phyloP scores from a whole-genome alignment of 2,113 vertebrate species.

The Plecotus auritus region DNA sequence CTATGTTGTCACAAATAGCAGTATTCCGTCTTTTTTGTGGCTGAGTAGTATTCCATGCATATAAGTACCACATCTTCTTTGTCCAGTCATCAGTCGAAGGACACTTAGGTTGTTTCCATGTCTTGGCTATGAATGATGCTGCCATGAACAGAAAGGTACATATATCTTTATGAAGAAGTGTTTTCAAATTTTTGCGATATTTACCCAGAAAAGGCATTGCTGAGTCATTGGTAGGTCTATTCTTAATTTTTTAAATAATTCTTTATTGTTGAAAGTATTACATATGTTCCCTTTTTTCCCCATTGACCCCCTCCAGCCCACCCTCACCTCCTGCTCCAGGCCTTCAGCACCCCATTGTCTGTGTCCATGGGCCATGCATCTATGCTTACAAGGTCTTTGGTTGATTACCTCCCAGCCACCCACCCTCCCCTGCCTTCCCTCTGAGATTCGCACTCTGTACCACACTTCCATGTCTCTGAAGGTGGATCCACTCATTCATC shows the following conservation, averaged over 20 bases:
- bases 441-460: too few species aligned
- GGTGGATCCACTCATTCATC: too few species aligned
- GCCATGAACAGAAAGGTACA: neutral
- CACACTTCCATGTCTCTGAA: too few species aligned
- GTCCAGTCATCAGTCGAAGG: neutral
- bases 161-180: neutral
- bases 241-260: neutral
- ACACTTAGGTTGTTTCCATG: neutral
- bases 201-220: neutral
- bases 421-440: too few species aligned
- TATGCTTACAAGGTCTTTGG: too few species aligned
- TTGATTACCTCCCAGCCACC: too few species aligned
- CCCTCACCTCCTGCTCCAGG: too few species aligned
- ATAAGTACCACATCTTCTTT: neutral
- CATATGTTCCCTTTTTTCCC: too few species aligned
- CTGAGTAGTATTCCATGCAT: neutral
- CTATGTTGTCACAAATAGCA: neutral
- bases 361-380: too few species aligned
- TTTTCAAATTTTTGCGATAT: neutral
- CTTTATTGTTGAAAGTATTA: too few species aligned
- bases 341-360: too few species aligned
- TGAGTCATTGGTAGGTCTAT: neutral
- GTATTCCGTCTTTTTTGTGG: neutral
- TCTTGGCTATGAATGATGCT: neutral
- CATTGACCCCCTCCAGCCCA: too few species aligned